Conservation (phyloP, 2,888 invertebrate genomes). For the Metellina segmentata region DNA sequence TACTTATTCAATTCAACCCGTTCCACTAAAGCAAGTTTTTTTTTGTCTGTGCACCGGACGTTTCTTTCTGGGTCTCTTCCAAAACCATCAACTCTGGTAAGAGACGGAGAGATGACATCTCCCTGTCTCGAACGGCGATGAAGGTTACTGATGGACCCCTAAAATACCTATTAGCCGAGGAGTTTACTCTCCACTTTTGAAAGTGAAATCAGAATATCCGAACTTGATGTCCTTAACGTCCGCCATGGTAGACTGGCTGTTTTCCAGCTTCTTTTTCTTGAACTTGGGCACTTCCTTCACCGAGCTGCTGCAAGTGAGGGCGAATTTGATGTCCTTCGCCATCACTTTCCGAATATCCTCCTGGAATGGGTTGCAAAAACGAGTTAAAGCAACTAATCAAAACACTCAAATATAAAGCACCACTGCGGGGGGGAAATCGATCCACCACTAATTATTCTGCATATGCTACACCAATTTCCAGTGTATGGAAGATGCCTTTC, state of each 20-base stretch:
- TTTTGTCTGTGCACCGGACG: not conserved
- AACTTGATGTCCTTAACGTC: slow-evolving; percentile 51
- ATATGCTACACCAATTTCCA: too few relatives aligned
- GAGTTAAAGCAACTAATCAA: not conserved
- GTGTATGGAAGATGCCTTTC: too few relatives aligned
- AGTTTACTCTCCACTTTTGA: not conserved
- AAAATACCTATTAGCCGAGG: not conserved
- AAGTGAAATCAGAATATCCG: slow-evolving; percentile 46
- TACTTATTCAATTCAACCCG: too few relatives aligned
- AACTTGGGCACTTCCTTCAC: slow-evolving; percentile 72
- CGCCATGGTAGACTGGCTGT: slow-evolving; percentile 60
- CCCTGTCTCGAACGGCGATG: not conserved
- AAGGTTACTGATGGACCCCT: not conserved
- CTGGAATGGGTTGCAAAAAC: slow-evolving; percentile 46
- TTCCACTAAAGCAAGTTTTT: too few relatives aligned
- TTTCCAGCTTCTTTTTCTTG: slow-evolving; percentile 37
- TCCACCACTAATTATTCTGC: too few relatives aligned
- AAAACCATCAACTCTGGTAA: not conserved
- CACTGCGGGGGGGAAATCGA: too few relatives aligned
- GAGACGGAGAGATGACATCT: not conserved
- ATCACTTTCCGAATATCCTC: slow-evolving; percentile 78
- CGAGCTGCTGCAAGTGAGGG: slow-evolving; percentile 78
- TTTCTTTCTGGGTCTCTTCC: not conserved
- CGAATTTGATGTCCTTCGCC: slow-evolving; percentile 78
- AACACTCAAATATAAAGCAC: too few relatives aligned